Evolutionary conservation across 2,888 invertebrate species (phyloP).

Genomic region (Sycophila texana): DNA sequence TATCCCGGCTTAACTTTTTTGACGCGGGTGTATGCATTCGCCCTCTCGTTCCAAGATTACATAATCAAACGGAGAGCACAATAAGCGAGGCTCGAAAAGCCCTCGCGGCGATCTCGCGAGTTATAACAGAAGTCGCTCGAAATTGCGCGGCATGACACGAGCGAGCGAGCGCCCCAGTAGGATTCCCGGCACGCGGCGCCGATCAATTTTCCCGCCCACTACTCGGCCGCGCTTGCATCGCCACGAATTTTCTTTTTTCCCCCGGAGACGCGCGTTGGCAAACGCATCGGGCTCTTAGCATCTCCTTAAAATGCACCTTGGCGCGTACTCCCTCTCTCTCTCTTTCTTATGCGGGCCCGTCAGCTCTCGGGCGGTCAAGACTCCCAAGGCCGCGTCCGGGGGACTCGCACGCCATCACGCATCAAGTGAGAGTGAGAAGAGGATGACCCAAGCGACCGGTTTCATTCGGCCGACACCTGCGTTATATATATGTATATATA

Average conservation of each 20-base stretch:
- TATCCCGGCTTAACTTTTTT: too few relatives aligned
- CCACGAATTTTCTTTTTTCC: neutral
- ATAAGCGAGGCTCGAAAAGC: too few relatives aligned
- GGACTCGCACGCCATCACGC: too few relatives aligned
- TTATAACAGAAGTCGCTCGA: too few relatives aligned
- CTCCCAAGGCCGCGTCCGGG: neutral
- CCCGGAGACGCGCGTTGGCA: neutral
- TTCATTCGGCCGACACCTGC: slow-evolving; percentile 31
- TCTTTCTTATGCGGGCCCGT: neutral
- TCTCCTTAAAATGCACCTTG: slow-evolving; percentile 11
- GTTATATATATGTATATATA: neutral
- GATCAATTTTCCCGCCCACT: too few relatives aligned
- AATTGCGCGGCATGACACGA: too few relatives aligned
- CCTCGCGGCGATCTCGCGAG: too few relatives aligned
- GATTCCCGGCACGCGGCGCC: too few relatives aligned
- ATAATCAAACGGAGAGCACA: too few relatives aligned
- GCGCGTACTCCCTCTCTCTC: slow-evolving; percentile 26
- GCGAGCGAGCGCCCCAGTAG: neutral
- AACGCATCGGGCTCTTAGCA: neutral
- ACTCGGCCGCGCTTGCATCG: too few relatives aligned
- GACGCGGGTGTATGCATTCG: too few relatives aligned
- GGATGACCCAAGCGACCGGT: slow-evolving; percentile 27
- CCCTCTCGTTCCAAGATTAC: too few relatives aligned
- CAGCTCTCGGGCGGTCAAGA: slow-evolving; percentile 1
- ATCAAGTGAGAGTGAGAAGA: neutral